phyloP scores from a whole-genome alignment of 2,113 vertebrate species.

The Eclectus roratus region DNA sequence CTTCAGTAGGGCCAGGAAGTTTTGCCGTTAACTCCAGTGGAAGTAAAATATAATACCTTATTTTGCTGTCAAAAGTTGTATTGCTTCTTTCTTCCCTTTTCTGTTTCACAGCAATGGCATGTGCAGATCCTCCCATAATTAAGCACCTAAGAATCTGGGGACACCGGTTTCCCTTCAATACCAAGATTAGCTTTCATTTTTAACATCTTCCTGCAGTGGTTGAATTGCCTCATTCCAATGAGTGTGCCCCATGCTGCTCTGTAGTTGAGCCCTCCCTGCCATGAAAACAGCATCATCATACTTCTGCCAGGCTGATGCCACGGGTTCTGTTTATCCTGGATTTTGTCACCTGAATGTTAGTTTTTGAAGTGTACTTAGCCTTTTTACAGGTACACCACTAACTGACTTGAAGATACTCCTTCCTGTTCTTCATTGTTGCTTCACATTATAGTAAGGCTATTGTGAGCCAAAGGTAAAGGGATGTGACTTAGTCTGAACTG shows the following conservation, averaged over 20 bases:
- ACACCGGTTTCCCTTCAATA: not conserved
- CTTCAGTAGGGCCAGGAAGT: not conserved
- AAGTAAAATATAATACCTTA: conserved; percentile 42
- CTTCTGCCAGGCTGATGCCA: not conserved
- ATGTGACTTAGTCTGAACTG: not conserved
- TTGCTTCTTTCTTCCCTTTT: not conserved
- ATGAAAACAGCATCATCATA: fast-evolving
- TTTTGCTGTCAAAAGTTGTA: conserved; percentile 32
- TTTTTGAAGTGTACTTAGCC: not conserved
- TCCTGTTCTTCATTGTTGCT: not conserved
- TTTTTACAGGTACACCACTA: not conserved
- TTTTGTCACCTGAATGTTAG: not conserved
- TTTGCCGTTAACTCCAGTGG: not conserved
- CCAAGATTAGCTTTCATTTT: not conserved
- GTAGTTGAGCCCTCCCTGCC: not conserved
- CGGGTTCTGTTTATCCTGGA: not conserved
- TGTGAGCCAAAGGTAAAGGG: not conserved
- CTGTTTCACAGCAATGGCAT: not conserved
- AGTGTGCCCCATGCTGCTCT: not conserved
- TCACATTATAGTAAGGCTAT: not conserved
- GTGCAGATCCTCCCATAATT: not conserved
- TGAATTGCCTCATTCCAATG: not conserved
- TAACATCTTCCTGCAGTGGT: not conserved
- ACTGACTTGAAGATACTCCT: not conserved
- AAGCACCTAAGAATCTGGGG: not conserved